These are phyloP conservation scores for Drosophila prolongata DNA, from an alignment of 2,888 invertebrate genomes.

Conservation along the genomic window DNA sequence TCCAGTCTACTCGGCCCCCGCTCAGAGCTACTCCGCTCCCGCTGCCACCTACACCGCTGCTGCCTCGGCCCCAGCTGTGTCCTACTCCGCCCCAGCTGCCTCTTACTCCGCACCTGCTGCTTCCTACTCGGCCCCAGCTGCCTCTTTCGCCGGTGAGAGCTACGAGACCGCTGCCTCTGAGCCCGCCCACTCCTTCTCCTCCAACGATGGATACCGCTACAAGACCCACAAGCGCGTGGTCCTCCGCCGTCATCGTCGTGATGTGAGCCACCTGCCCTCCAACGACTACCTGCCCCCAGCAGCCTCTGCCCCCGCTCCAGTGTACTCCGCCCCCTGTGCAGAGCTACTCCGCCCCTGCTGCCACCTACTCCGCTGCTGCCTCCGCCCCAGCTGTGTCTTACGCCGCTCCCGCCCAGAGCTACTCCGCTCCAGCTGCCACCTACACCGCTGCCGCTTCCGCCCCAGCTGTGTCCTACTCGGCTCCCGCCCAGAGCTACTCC, in stretches of 20 bases:
- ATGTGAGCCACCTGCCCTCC: constrained; percentile 74
- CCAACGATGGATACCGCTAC: constrained; percentile 74
- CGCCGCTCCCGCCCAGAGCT: constrained; percentile 51
- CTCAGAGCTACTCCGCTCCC: constrained; percentile 26
- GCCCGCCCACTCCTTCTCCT: constrained; percentile 36
- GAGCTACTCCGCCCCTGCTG: constrained; percentile 52
- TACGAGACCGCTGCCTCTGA: constrained; percentile 43
- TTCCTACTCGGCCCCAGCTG: constrained; percentile 53
- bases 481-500: constrained; percentile 55
- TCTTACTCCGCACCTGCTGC: constrained; percentile 38
- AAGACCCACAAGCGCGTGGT: constrained; percentile 69
- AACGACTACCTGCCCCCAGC: constrained; percentile 77
- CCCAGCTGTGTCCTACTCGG: constrained; percentile 63
- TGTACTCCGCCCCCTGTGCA: constrained; percentile 52
- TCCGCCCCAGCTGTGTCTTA: constrained; percentile 47
- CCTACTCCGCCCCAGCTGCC: constrained; percentile 60
- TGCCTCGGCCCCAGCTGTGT: constrained; percentile 61
- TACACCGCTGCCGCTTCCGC: constrained; percentile 56
- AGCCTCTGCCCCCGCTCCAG: constrained; percentile 60
- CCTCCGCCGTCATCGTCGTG: constrained; percentile 79
- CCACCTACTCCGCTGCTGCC: constrained; percentile 30
- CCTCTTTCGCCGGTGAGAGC: constrained; percentile 63
- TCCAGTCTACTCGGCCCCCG: constrained; percentile 51
- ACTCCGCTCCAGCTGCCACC: constrained; percentile 37
- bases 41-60: constrained; percentile 21